Evolutionary conservation across 2,113 vertebrate species (phyloP), one percentile per base, ranked within the genome.

Genomic region (Indicator maculatus): DNA sequence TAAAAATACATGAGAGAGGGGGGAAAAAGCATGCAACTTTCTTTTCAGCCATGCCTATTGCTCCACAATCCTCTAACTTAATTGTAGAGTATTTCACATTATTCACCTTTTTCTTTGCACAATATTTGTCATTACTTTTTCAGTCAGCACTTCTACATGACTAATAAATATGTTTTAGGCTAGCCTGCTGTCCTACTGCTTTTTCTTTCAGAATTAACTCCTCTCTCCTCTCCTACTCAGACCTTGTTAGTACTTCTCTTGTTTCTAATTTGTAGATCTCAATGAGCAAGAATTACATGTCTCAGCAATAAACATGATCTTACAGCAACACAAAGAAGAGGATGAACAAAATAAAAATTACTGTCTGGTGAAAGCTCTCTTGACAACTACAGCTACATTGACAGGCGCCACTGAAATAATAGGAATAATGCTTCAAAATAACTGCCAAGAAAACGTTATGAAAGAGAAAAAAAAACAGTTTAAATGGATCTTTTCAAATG

Each of bases 361-460:
- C 70, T 73, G 83, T 91, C 88, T 92, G 74, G 53, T 90, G 94
- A 96, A 87, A 91, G 87, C 73, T 95, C 66, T 67, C 79, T 92
- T 97, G 94, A 97, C 93, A 96, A 91, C 92, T 96, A 71, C 87
- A 90, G 73, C 76, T 90, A 88, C 86, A 79, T 80, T 94, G 93
- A 96, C 83, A 96, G 91, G 94, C 91, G 65, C 93, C 89, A 84
- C 83, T 91, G 88, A 95, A 97, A 96, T 96, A 96, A 96, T 60
- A 96, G 66, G 56, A 93, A 77, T 12, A 84, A 94, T 94, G 91
- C 93, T 93, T 92, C 94, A 90, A 95, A 93, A 96, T 83, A 96
- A 93, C 76, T 93, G 89, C 91, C 96, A 96, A 93, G 89, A 93
- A 86, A 73, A 88, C 23, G 45, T 95, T 95, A 94, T 86, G 92